Base-by-base conservation (phyloP, 1,140 invertebrate genomes). In the Eumaeus atala region DNA sequence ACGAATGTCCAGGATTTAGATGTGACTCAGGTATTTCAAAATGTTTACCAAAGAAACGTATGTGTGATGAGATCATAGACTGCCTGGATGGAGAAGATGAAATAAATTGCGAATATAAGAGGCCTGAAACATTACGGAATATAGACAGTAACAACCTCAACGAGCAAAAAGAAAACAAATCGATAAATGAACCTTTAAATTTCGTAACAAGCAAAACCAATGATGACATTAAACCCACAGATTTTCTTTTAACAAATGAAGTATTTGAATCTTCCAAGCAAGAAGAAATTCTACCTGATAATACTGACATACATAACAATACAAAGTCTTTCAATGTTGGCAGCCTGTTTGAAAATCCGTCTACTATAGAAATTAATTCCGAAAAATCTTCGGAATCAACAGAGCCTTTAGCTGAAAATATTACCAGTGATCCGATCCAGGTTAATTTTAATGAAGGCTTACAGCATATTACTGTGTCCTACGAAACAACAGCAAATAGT, bases 31-130 rank as follows among this genome's bases (percentile, higher is more conserved):
- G 90, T 33, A 77, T 90, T 37, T 77, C 87, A 58, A 89, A 89
- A 72, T 96, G 94, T 74, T 78, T 95, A n/a, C 83, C 92, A 0
- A 85, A 83, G 42, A 89, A 90, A 56, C 77, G 89, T 51, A 87
- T 89, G 36, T 96, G 94, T 74, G 91, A 95, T 70, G 89, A 89
- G 66, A 87, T 90, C 47, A 89, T 94, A 1, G 92, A 95, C 68
- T 96, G 95, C 63, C 74, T 95, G 33, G 85, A 91, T 33, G 93
- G 90, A 9, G 93, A 95, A 72, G 95, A 95, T 85, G 94, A 96
- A 87, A 65, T 90, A 0, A 83, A 91, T 18, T 95, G 94, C 72
- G 67, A 72, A 51, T 54, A 53, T 37, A 51, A 56, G 51, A 71
- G 48, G 58, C 55, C 61, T n/a, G 60, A 65, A 42, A 60, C 36